These are phyloP conservation scores for Plectus sambesii DNA, from an alignment of 1,140 invertebrate genomes.

Conservation along the genomic window DNA sequence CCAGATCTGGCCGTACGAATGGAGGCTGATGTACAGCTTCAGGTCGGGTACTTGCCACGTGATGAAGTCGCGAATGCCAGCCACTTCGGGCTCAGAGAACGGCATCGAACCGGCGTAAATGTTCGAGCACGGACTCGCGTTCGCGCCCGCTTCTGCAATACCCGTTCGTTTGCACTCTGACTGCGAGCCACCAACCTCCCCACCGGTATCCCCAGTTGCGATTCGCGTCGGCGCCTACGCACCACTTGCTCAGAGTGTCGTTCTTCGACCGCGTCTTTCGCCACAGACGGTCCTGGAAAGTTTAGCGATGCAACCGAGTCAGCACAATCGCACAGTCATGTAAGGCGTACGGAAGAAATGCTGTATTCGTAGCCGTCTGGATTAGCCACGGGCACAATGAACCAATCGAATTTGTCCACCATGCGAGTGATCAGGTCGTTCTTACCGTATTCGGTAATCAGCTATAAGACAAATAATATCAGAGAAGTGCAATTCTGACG, in stretches of 20 bases:
- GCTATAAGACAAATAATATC: slow-evolving; percentile 14
- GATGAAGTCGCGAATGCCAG: slow-evolving; percentile 31
- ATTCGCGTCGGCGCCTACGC: slow-evolving; percentile 49
- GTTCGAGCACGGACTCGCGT: slow-evolving; percentile 38
- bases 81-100: slow-evolving; percentile 38
- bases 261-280: slow-evolving; percentile 47
- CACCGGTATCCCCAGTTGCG: slow-evolving; percentile 49
- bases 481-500: slow-evolving; percentile 9
- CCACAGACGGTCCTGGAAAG: slow-evolving; percentile 47
- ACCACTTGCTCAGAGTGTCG: slow-evolving; percentile 38
- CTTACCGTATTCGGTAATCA: slow-evolving; percentile 23
- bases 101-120: slow-evolving; percentile 36
- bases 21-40: slow-evolving; percentile 35
- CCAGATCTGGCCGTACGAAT: slow-evolving; percentile 46
- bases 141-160: slow-evolving; percentile 36
- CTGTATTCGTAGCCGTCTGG: slow-evolving; percentile 48
- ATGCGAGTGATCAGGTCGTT: slow-evolving; percentile 48
- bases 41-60: slow-evolving; percentile 31
- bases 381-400: slow-evolving; percentile 53
- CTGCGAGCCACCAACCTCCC: slow-evolving; percentile 23
- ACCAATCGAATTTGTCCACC: slow-evolving; percentile 67
- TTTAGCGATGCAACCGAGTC: not conserved
- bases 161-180: slow-evolving; percentile 2
- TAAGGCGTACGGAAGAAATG: too few relatives aligned
- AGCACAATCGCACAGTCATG: too few relatives aligned